Conservation (phyloP, 2,888 invertebrate species). For the Drosophila nigricruria region DNA sequence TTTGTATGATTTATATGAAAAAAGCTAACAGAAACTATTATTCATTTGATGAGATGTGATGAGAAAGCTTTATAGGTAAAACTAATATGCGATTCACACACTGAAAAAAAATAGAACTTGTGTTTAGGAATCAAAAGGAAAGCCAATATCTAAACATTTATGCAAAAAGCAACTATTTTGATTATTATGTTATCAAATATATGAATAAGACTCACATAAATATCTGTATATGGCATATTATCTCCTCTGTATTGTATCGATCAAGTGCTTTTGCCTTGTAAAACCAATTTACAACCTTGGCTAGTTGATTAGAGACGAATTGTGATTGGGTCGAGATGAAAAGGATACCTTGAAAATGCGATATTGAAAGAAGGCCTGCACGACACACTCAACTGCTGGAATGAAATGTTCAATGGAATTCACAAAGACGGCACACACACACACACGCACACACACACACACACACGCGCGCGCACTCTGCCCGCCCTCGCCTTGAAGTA, state of each 20-base stretch:
- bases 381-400: constrained; percentile 2
- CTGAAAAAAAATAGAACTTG: too few species aligned
- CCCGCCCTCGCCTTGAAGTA: constrained; percentile 47
- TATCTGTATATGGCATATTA: not conserved
- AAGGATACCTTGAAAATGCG: constrained; percentile 14
- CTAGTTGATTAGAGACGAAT: constrained; percentile 1
- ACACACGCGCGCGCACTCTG: constrained; percentile 10
- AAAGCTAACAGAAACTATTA: too few species aligned
- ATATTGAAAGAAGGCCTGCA: constrained; percentile 4
- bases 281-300: constrained; percentile 1
- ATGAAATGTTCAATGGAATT: constrained; percentile 55
- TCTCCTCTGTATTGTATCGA: not conserved
- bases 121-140: not conserved
- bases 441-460: constrained; percentile 14
- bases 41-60: too few species aligned
- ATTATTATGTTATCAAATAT: not conserved
- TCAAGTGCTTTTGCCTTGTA: too few species aligned
- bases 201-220: not conserved
- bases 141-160: not conserved
- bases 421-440: constrained; percentile 14
- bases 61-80: too few species aligned
- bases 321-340: constrained; percentile 6
- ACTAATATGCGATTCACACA: too few species aligned
- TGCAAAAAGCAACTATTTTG: not conserved
- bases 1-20: too few species aligned